Evolutionary conservation across 2,888 invertebrate genomes (phyloP), one percentile per base, ranked within the genome.

Genomic region (Tachina grossa): DNA sequence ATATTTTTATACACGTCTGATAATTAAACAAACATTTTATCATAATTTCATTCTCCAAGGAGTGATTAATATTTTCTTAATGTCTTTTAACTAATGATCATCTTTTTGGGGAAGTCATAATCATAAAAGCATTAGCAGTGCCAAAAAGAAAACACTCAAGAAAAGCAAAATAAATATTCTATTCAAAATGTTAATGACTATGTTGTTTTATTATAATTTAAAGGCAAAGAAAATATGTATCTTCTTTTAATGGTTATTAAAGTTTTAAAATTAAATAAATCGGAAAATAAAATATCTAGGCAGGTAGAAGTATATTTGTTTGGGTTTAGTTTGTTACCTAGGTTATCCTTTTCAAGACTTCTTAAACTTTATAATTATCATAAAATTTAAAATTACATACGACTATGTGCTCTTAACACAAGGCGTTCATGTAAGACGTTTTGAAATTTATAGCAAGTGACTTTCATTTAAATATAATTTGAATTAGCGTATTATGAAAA

Each of bases 21-120:
- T 31, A 63, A 75, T 68, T 47, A 59, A 68, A 22, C 5, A 22
- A 49, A 31, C 16, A 80, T 66, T 81, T 16, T 63, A 47, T 43
- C 51, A 53, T 81, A 74, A 81, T 43, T 66, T 59, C 59, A 61
- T 61, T 77, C 81, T 77, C 84, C n/a, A 43, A 59, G 79, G 79
- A 76, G 75, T 83, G 82, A 85, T 85, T 79, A 83, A 85, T 83
- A 85, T 83, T 71, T 75, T 71, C 19, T 69, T 85, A 85, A 85
- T 85, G 66, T 75, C 65, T 85, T 82, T 65, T 53, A 79, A 61
- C 82, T 85, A 82, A 82, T 75, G 78, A 68, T 57, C 61, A 68
- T 66, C 1, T 14, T 79, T 69, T 78, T 69, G 65, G 57, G 59
- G 63, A 57, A 63, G 68, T 61, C 78, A 85, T 79, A 85, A 82